Conservation (phyloP, 2,113 vertebrate genomes). For the Cichladusa arquata region DNA sequence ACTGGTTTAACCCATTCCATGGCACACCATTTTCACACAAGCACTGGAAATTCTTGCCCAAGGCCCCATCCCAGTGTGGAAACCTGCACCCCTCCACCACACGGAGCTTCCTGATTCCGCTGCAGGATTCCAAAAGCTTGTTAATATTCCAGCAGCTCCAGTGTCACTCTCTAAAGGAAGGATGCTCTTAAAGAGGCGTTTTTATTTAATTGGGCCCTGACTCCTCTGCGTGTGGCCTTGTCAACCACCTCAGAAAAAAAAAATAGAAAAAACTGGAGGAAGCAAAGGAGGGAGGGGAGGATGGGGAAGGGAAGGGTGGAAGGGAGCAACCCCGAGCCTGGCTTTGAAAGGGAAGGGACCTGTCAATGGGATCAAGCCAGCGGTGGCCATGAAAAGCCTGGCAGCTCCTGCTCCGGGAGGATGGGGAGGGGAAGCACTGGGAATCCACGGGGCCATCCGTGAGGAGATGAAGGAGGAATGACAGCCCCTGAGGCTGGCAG, state of each 20-base stretch:
- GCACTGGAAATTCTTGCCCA: not conserved
- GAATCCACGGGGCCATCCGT: slow-evolving; percentile 35
- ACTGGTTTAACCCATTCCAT: not conserved
- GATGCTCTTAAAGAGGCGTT: slow-evolving; percentile 13
- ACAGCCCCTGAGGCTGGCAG: slow-evolving; percentile 48
- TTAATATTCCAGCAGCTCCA: slow-evolving; percentile 59
- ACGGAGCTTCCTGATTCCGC: accelerated
- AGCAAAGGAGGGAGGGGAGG: not conserved
- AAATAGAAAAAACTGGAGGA: not conserved
- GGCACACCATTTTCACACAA: not conserved
- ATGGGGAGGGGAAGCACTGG: slow-evolving; percentile 23
- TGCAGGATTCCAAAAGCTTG: not conserved
- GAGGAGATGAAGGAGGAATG: slow-evolving; percentile 58
- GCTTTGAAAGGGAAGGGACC: slow-evolving; percentile 31
- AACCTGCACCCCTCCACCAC: not conserved
- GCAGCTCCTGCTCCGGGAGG: not conserved
- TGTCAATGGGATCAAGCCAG: slow-evolving; percentile 48
- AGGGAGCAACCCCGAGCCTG: not conserved
- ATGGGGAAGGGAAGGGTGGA: not conserved
- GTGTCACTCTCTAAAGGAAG: not conserved
- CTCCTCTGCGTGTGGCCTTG: slow-evolving; percentile 5
- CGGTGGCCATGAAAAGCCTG: slow-evolving; percentile 13
- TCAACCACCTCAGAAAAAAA: not conserved
- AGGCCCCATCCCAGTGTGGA: not conserved
- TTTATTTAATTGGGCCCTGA: slow-evolving; percentile 45